Conservation (phyloP, 2,888 invertebrate species). For the Leucoptera coffeella region DNA sequence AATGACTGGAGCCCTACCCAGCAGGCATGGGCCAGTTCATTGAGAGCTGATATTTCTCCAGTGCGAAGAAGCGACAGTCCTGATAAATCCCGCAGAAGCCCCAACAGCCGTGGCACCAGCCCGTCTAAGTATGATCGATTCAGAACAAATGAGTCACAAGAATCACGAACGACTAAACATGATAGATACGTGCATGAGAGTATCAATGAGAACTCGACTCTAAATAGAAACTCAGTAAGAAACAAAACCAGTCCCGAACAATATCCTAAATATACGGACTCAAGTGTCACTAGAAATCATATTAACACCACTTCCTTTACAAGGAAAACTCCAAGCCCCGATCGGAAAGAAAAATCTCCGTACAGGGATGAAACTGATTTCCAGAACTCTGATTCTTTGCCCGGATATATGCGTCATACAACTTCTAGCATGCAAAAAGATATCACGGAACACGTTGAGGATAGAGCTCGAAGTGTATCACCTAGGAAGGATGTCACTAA, state of each 20-base stretch:
- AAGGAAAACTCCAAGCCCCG: constrained; percentile 1
- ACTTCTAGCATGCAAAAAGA: constrained; percentile 12
- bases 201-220: constrained; percentile 9
- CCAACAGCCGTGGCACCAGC: constrained; percentile 27
- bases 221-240: constrained; percentile 4
- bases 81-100: constrained; percentile 26
- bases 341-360: not conserved
- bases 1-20: constrained; percentile 66
- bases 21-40: constrained; percentile 68
- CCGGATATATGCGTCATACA: constrained; percentile 23
- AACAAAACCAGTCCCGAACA: too few species aligned
- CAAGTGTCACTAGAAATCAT: too few species aligned
- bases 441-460: too few species aligned
- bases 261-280: too few species aligned
- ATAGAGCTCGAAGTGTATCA: too few species aligned
- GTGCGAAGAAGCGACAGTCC: constrained; percentile 48
- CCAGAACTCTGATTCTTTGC: constrained; percentile 12
- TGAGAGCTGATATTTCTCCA: constrained; percentile 62
- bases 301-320: constrained; percentile 10
- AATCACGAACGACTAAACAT: not conserved
- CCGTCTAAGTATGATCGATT: constrained; percentile 11
- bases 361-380: not conserved
- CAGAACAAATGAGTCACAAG: not conserved
- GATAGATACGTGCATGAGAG: not conserved
- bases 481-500: not conserved